Base-by-base conservation (phyloP, 1,140 invertebrate genomes). In the Trinorchestia longiramus region DNA sequence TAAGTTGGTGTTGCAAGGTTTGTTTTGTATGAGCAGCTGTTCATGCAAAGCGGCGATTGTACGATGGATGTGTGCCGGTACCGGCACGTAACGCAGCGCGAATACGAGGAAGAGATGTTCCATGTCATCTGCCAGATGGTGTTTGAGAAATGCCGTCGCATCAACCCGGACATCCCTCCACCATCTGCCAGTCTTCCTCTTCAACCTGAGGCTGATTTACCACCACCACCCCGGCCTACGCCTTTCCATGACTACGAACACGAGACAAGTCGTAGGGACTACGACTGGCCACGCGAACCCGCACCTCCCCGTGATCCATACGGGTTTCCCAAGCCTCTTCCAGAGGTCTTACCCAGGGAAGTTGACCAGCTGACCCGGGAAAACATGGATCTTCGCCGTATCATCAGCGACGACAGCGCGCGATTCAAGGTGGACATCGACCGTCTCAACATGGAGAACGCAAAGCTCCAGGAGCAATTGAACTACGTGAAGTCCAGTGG, bases 51-150 rank as follows among this genome's bases (percentile, higher is more conserved):
- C 44, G 92, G 92, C 23, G 92, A 94, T 0, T 94, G 92, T 40
- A 45, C 92, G 19, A 94, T 94, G 92, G 92, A 94, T 44, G 44
- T 47, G 44, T 94, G 92, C 44, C 92, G 92, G 40, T 94, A 94
- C 92, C 43, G 92, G 43, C 92, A 94, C 44, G 44, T 94, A 40
- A 45, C 92, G 43, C 43, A 94, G 92, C 92, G 92, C 0, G 92
- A 94, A 40, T 94, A 94, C 44, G 92, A 94, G 43, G 92, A 94
- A 40, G 92, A 94, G 43, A 94, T 94, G 92, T 94, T 94, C 92
- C 92, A 94, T 40, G 92, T 94, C 8, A 94, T 94, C 92, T 94
- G 92, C 43, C 92, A 94, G 44, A 94, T 94, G 92, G 92, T 94
- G 43, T 94, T 45, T 36, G 92, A 94, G 92, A 94, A 47, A 40